Base-by-base conservation (phyloP, 1,140 invertebrate species). In the Brachionus paranguensis region DNA sequence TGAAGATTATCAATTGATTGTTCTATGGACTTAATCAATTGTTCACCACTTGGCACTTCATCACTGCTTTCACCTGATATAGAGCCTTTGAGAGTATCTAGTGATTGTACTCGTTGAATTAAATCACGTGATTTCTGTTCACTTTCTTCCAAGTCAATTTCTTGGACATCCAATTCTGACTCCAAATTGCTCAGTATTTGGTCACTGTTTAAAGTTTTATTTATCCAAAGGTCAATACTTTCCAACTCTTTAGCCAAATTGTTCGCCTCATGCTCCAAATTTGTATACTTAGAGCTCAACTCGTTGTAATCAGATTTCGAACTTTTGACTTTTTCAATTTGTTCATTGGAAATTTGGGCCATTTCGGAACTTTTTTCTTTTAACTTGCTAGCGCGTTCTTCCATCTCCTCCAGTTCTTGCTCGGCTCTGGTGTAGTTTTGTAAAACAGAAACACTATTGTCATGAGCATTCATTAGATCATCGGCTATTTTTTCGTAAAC, bases 141-240 rank as follows among this genome's bases (percentile, higher is more conserved):
- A 60, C 41, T 60, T 4, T 81, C 12, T 17, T 24, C 37, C 20
- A 81, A 29, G 24, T 64, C 53, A 12, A 43, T 10, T 45, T 81
- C 33, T 64, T 81, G 78, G 29, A 4, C 24, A 43, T 81, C 20
- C 8, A 81, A 81, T 64, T 81, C 64, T 0, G 53, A 8, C 27
- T 81, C 17, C 11, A 81, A 27, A 60, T 81, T 68, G 8, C 6
- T 45, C 14, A 81, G 29, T 41, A 55, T 68, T 68, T 60, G 64
- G 43, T 81, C 78, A 68, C 78, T 81, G 6, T n/a, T 29, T 10
- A 64, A 29, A 0, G 78, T 81, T 24, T 64, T 68, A 29, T 81
- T 81, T 10, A 81, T 81, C 78, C 78, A 81, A 17, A 37, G 33
- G 27, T 81, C 78, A 43, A 81, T 64, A 64, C 45, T 60, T 33